Evolutionary conservation across 2,888 invertebrate species (phyloP).

Genomic region (Acanthosepion esculentum): DNA sequence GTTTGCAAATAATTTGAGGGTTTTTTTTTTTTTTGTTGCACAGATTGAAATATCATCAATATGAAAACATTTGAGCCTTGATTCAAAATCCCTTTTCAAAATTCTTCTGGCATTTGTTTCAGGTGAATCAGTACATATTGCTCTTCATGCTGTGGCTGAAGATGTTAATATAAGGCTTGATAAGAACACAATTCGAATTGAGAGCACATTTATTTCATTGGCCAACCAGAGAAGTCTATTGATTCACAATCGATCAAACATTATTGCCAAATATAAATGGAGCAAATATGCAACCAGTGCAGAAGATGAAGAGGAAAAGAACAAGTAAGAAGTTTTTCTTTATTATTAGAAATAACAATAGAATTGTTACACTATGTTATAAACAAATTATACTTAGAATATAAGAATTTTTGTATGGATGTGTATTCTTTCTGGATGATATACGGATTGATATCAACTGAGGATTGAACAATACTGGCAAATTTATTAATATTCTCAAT

Average conservation of each 20-base stretch:
- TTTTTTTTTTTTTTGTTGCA: too few species aligned
- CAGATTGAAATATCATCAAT: too few species aligned
- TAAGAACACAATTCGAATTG: slow-evolving; percentile 73
- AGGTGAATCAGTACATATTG: slow-evolving; percentile 74
- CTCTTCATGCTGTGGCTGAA: slow-evolving; percentile 73
- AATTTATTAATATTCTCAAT: too few species aligned
- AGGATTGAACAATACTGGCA: too few species aligned
- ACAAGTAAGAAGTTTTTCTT: slow-evolving; percentile 56
- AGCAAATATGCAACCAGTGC: slow-evolving; percentile 72
- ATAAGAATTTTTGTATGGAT: too few species aligned
- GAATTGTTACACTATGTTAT: too few species aligned
- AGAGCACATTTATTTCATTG: slow-evolving; percentile 75
- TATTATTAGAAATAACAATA: neutral
- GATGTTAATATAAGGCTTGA: slow-evolving; percentile 74
- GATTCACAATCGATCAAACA: slow-evolving; percentile 72
- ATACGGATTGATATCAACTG: too few species aligned
- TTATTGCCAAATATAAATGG: slow-evolving; percentile 75
- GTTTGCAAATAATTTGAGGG: neutral
- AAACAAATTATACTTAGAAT: too few species aligned
- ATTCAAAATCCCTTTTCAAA: neutral
- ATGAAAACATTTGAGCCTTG: too few species aligned
- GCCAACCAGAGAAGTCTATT: slow-evolving; percentile 73
- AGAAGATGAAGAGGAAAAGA: slow-evolving; percentile 73
- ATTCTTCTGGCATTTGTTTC: slow-evolving; percentile 47
- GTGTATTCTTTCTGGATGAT: too few species aligned